Evolutionary conservation across 2,888 invertebrate species (phyloP).

Genomic region (Peribatodes rhomboidaria): DNA sequence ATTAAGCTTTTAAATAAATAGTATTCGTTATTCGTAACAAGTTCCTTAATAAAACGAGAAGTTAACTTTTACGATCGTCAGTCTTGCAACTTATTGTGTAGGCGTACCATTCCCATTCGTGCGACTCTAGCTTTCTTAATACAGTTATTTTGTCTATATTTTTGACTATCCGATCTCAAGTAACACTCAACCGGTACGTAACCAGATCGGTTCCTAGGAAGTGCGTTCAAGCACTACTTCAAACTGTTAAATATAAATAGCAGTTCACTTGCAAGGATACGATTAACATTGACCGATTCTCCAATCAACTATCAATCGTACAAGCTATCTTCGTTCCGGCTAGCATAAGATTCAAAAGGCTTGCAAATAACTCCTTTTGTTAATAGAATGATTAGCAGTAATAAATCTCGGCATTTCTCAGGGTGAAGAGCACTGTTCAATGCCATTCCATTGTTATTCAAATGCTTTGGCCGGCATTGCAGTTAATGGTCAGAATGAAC

Average conservation of each 20-base stretch:
- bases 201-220: background rate
- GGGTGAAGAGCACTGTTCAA: slow-evolving; percentile 26
- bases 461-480: slow-evolving; percentile 30
- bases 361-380: slow-evolving; percentile 16
- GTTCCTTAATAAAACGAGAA: background rate
- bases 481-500: slow-evolving; percentile 19
- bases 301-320: background rate
- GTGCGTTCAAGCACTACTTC: background rate
- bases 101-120: too few species aligned
- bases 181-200: too few species aligned
- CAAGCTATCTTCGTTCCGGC: slow-evolving; percentile 1
- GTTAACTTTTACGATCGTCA: too few species aligned
- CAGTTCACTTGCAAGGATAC: background rate
- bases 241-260: too few species aligned
- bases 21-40: too few species aligned
- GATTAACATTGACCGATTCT: background rate
- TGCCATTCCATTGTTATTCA: slow-evolving; percentile 30
- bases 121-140: too few species aligned
- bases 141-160: too few species aligned
- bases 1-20: too few species aligned
- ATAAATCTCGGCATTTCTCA: slow-evolving; percentile 27
- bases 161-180: too few species aligned
- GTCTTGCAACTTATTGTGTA: background rate
- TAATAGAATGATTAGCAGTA: slow-evolving; percentile 14
- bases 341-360: slow-evolving; percentile 4